phyloP scores from a whole-genome alignment of 2,113 vertebrate genomes.

The Girardinichthys multiradiatus region DNA sequence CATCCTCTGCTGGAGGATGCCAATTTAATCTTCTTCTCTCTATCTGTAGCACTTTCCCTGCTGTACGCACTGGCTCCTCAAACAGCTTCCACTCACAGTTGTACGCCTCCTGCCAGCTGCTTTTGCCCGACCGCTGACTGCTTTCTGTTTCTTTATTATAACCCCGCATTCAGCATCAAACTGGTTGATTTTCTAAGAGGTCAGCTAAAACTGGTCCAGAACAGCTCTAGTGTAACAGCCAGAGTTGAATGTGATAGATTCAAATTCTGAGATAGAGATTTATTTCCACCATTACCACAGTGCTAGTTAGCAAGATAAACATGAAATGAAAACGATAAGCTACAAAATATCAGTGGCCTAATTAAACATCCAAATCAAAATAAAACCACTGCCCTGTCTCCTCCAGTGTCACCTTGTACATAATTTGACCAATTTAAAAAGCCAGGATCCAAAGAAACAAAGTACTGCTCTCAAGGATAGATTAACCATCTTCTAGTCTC shows the following conservation, averaged over 20 bases:
- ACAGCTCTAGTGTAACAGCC: slow-evolving; percentile 12
- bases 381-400: slow-evolving; percentile 15
- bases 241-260: slow-evolving; percentile 20
- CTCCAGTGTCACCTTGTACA: slow-evolving; percentile 25
- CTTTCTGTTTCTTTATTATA: slow-evolving; percentile 50
- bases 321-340: background rate
- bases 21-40: slow-evolving; percentile 64
- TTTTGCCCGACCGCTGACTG: slow-evolving; percentile 46
- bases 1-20: slow-evolving; percentile 16
- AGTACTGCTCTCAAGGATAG: slow-evolving; percentile 22
- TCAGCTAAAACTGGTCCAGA: background rate
- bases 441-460: slow-evolving; percentile 11
- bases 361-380: slow-evolving; percentile 25
- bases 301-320: background rate
- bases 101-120: background rate
- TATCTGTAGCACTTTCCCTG: slow-evolving; percentile 48
- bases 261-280: slow-evolving; percentile 4
- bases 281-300: background rate
- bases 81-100: background rate
- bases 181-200: slow-evolving; percentile 21
- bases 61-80: slow-evolving; percentile 23
- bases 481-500: slow-evolving; percentile 34
- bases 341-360: background rate
- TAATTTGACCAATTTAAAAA: slow-evolving; percentile 31
- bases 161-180: slow-evolving; percentile 35